Percentiles rank a stretch among this genome's conserved stretches.
phyloP scores from a whole-genome alignment of 2,113 vertebrate genomes.

The Lota lota region DNA sequence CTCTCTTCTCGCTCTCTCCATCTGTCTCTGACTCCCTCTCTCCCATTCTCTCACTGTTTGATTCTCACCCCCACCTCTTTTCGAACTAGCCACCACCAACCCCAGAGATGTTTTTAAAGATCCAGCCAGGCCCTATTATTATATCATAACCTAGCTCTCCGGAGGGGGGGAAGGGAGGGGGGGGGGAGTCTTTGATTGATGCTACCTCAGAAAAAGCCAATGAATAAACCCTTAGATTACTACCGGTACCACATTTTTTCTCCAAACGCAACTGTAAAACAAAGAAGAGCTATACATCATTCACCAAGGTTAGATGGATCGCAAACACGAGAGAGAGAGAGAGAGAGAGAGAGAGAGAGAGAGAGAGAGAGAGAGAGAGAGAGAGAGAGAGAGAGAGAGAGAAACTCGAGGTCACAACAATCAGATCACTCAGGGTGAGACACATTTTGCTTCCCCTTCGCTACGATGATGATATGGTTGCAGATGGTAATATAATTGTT shows the following conservation, averaged over 20 bases:
- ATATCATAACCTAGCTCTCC: constrained; percentile 12
- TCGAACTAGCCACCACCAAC: constrained; percentile 2
- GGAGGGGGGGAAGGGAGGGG: too few relatives aligned
- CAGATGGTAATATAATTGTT: not conserved
- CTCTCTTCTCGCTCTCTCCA: not conserved
- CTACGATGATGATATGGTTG: too few relatives aligned
- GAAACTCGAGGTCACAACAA: too few relatives aligned
- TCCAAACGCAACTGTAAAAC: not conserved
- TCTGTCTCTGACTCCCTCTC: constrained; percentile 25
- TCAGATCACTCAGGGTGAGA: not conserved
- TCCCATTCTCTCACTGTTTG: constrained; percentile 11
- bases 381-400: too few relatives aligned
- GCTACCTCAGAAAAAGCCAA: constrained; percentile 13
- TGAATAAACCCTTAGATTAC: constrained; percentile 19
- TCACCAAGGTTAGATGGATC: constrained; percentile 1
- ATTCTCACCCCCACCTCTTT: too few relatives aligned
- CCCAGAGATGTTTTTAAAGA: constrained; percentile 47
- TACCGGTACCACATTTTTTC: not conserved
- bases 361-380: too few relatives aligned
- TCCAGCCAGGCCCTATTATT: constrained; percentile 16
- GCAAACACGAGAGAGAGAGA: not conserved
- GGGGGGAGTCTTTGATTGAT: constrained; percentile 33
- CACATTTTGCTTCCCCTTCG: not conserved
- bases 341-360: too few relatives aligned
- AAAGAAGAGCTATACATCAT: not conserved